Base-by-base conservation (phyloP, 2,888 invertebrate genomes). In the Epinotia nisella region DNA sequence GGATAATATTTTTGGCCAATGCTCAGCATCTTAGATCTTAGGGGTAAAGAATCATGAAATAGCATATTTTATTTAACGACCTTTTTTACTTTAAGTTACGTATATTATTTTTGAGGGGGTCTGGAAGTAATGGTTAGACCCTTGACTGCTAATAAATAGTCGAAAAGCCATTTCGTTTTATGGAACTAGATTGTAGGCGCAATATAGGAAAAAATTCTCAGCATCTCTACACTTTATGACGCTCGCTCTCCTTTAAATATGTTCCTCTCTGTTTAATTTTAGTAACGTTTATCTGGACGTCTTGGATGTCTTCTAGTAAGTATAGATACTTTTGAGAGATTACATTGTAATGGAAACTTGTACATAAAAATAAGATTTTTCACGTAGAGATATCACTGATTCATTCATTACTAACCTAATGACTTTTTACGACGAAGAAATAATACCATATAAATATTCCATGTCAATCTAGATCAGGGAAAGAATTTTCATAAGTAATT, bases 371-470 rank as follows among this genome's bases (percentile, higher is more conserved):
- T 13, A 55, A 11, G 55, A 15, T 24, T 21, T 51, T 29, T 75
- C 69, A 71, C 69, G 74, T 74, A 67, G 29, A 29, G 29, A 29
- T 29, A 9, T 35, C 35, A 35, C 35, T 35, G 35, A 55, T 11
- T 41, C 41, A 55, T 11, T 41, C 41, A 13, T 11, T 11, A 15
- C 3, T 15, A 7, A 49, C 49, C 4, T 49, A 49, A n/a, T 49
- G n/a, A 49, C 15, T 49, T 15, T 7, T 49, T 49, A 1, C 49
- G 49, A 49, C 7, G 9, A 9, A 7, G 7, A 35, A 35, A 35
- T 35, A 9, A 35, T 35, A 9, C 35, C 9, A 35, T 35, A 9
- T 35, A 35, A 35, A 29, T n/a, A n/a, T 24, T 24, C 21, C 21
- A 24, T 24, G 21, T 24, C n/a, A n/a, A n/a, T n/a, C n/a, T n/a